phyloP scores from a whole-genome alignment of 1,140 invertebrate species.

The Olivierus martensii region DNA sequence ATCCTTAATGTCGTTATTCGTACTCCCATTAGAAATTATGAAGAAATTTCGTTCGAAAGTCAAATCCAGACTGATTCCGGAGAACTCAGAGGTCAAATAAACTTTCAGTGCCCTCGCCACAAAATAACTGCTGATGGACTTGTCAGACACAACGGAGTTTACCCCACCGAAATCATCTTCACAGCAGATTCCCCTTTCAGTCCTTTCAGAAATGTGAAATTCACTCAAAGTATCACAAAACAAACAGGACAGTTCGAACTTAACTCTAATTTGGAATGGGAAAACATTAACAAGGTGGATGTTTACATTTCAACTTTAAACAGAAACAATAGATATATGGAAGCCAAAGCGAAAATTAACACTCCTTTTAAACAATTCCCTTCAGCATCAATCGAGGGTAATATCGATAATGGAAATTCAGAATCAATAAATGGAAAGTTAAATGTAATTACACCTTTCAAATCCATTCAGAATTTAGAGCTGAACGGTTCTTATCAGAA shows the following conservation, averaged over 20 bases:
- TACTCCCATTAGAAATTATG: not conserved
- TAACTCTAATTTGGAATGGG: constrained; percentile 4
- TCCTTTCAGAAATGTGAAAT: not conserved
- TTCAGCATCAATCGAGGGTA: not conserved
- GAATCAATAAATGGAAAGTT: constrained; percentile 10
- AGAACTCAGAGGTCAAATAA: not conserved
- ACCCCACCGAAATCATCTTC: not conserved
- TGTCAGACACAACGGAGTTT: not conserved
- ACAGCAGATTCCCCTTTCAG: not conserved
- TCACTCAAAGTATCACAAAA: not conserved
- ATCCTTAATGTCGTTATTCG: not conserved
- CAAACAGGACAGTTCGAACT: not conserved
- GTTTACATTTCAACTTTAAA: not conserved
- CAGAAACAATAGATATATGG: not conserved
- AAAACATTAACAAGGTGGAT: not conserved
- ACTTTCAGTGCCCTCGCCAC: not conserved
- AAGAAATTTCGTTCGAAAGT: not conserved
- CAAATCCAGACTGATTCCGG: not conserved
- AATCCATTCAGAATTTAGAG: constrained; percentile 10
- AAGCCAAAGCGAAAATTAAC: constrained; percentile 4
- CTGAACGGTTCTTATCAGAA: constrained; percentile 14
- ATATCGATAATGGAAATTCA: not conserved
- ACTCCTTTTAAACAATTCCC: constrained; percentile 5
- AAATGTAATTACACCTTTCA: constrained; percentile 22
- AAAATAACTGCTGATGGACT: not conserved